Percentiles rank a stretch among this genome's conserved stretches.
phyloP scores from a whole-genome alignment of 1,140 invertebrate species.

The Sycophaga agraensis region DNA sequence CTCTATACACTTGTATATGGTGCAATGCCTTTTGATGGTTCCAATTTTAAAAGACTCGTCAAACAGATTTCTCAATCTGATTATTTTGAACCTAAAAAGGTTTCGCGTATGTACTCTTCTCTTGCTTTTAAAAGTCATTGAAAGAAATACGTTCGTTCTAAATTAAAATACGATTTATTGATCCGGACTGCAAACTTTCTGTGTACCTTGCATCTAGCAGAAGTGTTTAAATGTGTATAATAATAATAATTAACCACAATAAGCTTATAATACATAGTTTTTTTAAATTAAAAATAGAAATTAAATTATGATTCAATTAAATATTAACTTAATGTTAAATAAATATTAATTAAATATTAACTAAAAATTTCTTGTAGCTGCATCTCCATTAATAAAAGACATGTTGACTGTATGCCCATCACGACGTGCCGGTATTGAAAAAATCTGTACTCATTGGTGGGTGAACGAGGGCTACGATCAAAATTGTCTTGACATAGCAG shows the following conservation, averaged over 20 bases:
- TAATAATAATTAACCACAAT: too few species aligned
- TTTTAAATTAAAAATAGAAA: too few species aligned
- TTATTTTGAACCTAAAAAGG: constrained; percentile 94
- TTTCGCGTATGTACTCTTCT: constrained; percentile 72
- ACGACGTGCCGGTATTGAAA: constrained; percentile 87
- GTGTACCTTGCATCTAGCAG: too few species aligned
- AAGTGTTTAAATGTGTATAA: too few species aligned
- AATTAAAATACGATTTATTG: too few species aligned
- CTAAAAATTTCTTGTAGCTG: constrained; percentile 65
- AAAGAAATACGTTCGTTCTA: too few species aligned
- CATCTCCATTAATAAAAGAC: constrained; percentile 89
- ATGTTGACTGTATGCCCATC: constrained; percentile 91
- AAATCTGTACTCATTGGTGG: constrained; percentile 93
- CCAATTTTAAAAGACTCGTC: constrained; percentile 95
- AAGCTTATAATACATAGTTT: too few species aligned
- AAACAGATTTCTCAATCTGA: constrained; percentile 96
- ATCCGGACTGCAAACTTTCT: too few species aligned
- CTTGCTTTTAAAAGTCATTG: too few species aligned
- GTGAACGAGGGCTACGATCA: constrained; percentile 85
- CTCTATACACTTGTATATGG: constrained; percentile 98
- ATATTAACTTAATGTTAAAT: too few species aligned
- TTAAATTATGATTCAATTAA: too few species aligned
- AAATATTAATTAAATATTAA: background rate
- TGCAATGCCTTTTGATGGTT: constrained; percentile 99
- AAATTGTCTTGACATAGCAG: constrained; percentile 82